Percentiles rank a stretch among this genome's conserved stretches.
phyloP scores from a whole-genome alignment of 2,797 vertebrate genomes.

The Heliangelus exortis region DNA sequence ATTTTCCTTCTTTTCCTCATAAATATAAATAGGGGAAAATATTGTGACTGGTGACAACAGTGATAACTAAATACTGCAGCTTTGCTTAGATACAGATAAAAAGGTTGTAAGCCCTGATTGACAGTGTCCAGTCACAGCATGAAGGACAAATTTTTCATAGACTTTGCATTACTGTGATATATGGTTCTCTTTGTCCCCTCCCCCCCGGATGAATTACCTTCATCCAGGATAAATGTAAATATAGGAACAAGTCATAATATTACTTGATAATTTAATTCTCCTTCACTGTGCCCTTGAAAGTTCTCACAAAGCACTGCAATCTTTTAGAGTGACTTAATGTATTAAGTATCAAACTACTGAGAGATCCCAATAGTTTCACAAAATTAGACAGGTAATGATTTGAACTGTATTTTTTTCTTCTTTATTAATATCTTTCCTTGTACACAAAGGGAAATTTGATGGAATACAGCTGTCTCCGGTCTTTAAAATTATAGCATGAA shows the following conservation, averaged over 20 bases:
- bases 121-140: conserved; percentile 61
- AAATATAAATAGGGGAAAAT: conserved; percentile 58
- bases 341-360: conserved; percentile 31
- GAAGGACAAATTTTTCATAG: conserved; percentile 73
- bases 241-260: conserved; percentile 65
- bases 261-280: conserved; percentile 75
- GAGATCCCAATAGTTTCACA: conserved; percentile 50
- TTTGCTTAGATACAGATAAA: conserved; percentile 36
- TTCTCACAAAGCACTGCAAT: conserved; percentile 52
- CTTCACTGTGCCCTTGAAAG: conserved; percentile 76
- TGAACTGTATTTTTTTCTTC: not conserved
- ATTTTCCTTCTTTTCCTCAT: conserved; percentile 25
- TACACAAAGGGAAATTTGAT: conserved; percentile 27
- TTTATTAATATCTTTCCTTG: conserved; percentile 36
- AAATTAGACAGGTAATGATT: conserved; percentile 59
- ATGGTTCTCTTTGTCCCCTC: conserved; percentile 26
- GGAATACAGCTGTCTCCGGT: not conserved
- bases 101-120: conserved; percentile 11
- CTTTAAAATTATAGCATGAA: conserved; percentile 15
- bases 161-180: conserved; percentile 52
- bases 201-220: conserved; percentile 54
- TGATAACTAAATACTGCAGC: not conserved
- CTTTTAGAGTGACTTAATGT: conserved; percentile 64
- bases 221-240: conserved; percentile 77
- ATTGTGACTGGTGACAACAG: not conserved